Conservation (phyloP, 2,888 invertebrate species). For the Rhagium mordax region DNA sequence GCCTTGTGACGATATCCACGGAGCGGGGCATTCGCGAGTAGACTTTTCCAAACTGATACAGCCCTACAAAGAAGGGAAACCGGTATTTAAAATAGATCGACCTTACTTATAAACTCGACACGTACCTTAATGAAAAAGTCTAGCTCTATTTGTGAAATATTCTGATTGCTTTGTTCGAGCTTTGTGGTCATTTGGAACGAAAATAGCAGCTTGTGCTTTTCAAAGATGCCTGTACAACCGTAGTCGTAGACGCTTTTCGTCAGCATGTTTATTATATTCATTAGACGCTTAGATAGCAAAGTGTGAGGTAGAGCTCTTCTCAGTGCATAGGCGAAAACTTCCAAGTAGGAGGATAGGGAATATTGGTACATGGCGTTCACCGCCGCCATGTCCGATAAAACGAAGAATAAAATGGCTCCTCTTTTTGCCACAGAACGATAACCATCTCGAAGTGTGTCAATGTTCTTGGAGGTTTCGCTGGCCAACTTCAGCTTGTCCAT, state of each 20-base stretch:
- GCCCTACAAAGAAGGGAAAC: slow-evolving; percentile 50
- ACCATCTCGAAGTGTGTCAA: slow-evolving; percentile 87
- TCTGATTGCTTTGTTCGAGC: slow-evolving; percentile 80
- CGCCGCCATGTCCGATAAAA: slow-evolving; percentile 89
- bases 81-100: too few species aligned
- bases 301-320: slow-evolving; percentile 88
- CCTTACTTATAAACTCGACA: too few species aligned
- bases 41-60: slow-evolving; percentile 85
- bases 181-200: slow-evolving; percentile 93
- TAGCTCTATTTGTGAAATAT: slow-evolving; percentile 79
- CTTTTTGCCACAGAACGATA: slow-evolving; percentile 89
- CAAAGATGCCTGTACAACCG: slow-evolving; percentile 93
- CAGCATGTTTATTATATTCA: slow-evolving; percentile 87
- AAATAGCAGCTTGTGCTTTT: slow-evolving; percentile 90
- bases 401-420: slow-evolving; percentile 93
- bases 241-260: slow-evolving; percentile 93
- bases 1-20: slow-evolving; percentile 82
- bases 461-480: slow-evolving; percentile 83
- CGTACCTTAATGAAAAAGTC: slow-evolving; percentile 91
- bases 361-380: slow-evolving; percentile 96
- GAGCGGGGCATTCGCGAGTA: slow-evolving; percentile 76
- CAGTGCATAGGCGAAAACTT: slow-evolving; percentile 87
- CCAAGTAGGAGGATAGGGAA: slow-evolving; percentile 87
- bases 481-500: slow-evolving; percentile 85
- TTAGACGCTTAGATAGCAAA: slow-evolving; percentile 80